These are phyloP conservation scores for Procambarus virginalis DNA, from an alignment of 1,140 invertebrate genomes.

Conservation along the genomic window DNA sequence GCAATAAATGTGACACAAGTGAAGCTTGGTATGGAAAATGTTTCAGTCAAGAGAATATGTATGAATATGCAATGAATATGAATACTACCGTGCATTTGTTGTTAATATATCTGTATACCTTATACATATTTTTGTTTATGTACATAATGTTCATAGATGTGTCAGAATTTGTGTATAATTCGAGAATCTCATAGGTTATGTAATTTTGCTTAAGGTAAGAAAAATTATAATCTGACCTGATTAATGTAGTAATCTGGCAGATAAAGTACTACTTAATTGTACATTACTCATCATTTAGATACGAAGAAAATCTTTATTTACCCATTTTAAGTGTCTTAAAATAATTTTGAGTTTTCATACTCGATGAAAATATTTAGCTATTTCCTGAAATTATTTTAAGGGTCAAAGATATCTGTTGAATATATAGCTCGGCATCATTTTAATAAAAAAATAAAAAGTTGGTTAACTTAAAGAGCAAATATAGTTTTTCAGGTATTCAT, in stretches of 20 bases:
- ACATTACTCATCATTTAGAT: not conserved
- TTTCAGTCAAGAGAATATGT: not conserved
- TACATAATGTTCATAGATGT: conserved; percentile 38
- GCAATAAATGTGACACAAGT: not conserved
- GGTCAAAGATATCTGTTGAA: not conserved
- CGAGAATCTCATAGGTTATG: conserved; percentile 19
- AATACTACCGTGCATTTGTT: not conserved
- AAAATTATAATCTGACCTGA: conserved; percentile 9
- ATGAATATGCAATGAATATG: not conserved
- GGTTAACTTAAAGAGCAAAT: not conserved
- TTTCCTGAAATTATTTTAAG: not conserved
- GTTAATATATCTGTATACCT: not conserved
- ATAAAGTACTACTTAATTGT: not conserved
- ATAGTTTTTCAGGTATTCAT: not conserved
- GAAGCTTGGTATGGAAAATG: not conserved
- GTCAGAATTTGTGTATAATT: conserved; percentile 31
- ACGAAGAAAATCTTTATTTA: not conserved
- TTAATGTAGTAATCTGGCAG: not conserved
- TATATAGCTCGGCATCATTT: not conserved
- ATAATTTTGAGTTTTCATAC: not conserved
- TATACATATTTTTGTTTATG: conserved; percentile 8
- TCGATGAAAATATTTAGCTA: not conserved
- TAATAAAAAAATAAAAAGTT: not conserved
- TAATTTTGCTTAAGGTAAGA: conserved; percentile 15
- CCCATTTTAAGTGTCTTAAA: not conserved